phyloP scores from a whole-genome alignment of 1,140 invertebrate species.

The Pogonomyrmex californicus region DNA sequence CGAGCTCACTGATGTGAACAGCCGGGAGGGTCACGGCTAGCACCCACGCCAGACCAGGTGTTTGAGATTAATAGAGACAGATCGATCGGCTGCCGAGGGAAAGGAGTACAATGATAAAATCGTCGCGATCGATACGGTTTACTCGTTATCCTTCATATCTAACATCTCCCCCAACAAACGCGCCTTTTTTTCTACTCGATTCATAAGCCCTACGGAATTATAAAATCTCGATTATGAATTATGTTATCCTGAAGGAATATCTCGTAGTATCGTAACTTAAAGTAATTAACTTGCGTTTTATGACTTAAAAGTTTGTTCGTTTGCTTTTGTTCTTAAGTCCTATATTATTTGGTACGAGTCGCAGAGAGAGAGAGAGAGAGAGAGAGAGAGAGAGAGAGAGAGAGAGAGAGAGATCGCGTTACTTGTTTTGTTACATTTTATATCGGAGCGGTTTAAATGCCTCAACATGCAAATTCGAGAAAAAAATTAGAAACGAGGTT shows the following conservation, averaged over 20 bases:
- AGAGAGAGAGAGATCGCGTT: not conserved
- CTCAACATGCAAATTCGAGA: not conserved
- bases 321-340: not conserved
- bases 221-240: not conserved
- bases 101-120: conserved; percentile 55
- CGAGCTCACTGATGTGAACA: conserved; percentile 30
- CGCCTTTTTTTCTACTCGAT: not conserved
- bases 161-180: not conserved
- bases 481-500: not conserved
- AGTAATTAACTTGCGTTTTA: conserved; percentile 6
- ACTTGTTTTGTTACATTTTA: not conserved
- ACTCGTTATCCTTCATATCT: not conserved
- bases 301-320: not conserved
- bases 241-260: not conserved
- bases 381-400: too few relatives aligned
- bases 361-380: not conserved
- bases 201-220: not conserved
- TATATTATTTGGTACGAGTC: not conserved
- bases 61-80: conserved; percentile 77
- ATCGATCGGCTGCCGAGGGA: conserved; percentile 70
- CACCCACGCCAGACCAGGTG: conserved; percentile 78
- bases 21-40: conserved; percentile 56
- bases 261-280: not conserved
- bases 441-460: not conserved
- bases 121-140: conserved; percentile 40